Evolutionary conservation across 2,113 vertebrate species (phyloP).

Genomic region (Nothocercus nigrocapillus): DNA sequence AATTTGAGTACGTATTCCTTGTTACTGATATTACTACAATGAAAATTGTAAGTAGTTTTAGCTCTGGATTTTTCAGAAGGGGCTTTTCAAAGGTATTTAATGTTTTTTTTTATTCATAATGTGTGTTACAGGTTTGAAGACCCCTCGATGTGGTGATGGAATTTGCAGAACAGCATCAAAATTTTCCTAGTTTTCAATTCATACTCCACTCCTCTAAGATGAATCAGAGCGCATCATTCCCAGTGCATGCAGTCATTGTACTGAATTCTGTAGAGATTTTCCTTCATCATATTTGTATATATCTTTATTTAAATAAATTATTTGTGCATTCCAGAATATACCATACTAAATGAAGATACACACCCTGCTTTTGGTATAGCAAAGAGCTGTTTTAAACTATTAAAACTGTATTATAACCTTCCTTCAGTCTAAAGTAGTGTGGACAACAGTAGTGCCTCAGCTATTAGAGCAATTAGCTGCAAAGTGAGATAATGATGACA

Average conservation of each 20-base stretch:
- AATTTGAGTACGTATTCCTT: not conserved
- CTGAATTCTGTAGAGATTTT: constrained; percentile 65
- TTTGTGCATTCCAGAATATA: constrained; percentile 78
- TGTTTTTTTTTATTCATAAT: accelerated
- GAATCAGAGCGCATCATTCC: constrained; percentile 27
- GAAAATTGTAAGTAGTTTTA: not conserved
- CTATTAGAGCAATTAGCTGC: constrained; percentile 10
- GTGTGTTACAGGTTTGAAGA: constrained; percentile 83
- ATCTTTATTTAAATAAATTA: constrained; percentile 83
- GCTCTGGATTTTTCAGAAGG: not conserved
- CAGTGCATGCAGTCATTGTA: constrained; percentile 77
- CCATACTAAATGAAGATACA: constrained; percentile 50
- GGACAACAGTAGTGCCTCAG: not conserved
- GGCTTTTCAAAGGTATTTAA: constrained; percentile 8
- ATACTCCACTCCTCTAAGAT: constrained; percentile 58
- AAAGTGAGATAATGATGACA: not conserved
- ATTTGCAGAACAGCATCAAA: constrained; percentile 50
- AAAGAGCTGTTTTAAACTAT: constrained; percentile 50
- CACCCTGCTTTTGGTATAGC: constrained; percentile 10
- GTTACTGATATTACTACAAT: not conserved
- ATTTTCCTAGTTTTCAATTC: constrained; percentile 73
- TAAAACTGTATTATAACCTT: constrained; percentile 53
- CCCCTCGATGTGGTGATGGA: constrained; percentile 83
- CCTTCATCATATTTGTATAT: constrained; percentile 71
- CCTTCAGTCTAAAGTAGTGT: constrained; percentile 12